Evolutionary conservation across 2,888 invertebrate species (phyloP), one percentile per base, ranked within the genome.

Genomic region (Idaea straminata): DNA sequence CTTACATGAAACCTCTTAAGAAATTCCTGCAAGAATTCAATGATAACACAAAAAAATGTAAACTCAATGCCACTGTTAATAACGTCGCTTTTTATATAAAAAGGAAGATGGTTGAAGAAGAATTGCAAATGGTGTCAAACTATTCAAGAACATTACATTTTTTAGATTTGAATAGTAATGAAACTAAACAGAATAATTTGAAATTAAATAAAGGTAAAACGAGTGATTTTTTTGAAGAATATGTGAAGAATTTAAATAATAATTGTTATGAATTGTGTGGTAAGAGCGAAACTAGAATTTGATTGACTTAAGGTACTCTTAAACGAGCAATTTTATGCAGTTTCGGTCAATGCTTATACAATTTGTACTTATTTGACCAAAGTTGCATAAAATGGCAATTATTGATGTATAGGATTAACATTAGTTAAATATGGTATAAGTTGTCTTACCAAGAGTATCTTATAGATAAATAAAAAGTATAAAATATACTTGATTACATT

Each of bases 61-160:
- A 74, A 4, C 66, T 83, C 0, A 73, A 71, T 3, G 76, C 81
- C 59, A 81, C 82, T 0, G 78, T 88, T 0, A 72, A 74, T 15
- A 84, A 82, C 62, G 77, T 88, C 0, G 70, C 78, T 0, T 74
- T 74, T 66, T 88, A 83, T 47, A 83, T 87, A 15, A 81, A 81
- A 35, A 80, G 80, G 13, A 80, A 82, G 61, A 74, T 77, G 69
- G 59, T 85, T 0, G 75, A 81, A 62, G 81, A 83, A 4, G 87
- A 89, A 63, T 65, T 87, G 35, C 69, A 75, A 4, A 74, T 80
- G 66, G 76, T 78, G 15, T 74, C 67, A 3, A 80, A 79, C 38
- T 78, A 78, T 35, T 77, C 83, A 0, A 80, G 67, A 60, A 77
- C 62, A 57, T 79, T 84, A 38, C 74, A 67, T 63, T 83, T 81